Evolutionary conservation across 2,113 vertebrate genomes (phyloP), one percentile per base, ranked within the genome.

Genomic region (Orycteropus afer): DNA sequence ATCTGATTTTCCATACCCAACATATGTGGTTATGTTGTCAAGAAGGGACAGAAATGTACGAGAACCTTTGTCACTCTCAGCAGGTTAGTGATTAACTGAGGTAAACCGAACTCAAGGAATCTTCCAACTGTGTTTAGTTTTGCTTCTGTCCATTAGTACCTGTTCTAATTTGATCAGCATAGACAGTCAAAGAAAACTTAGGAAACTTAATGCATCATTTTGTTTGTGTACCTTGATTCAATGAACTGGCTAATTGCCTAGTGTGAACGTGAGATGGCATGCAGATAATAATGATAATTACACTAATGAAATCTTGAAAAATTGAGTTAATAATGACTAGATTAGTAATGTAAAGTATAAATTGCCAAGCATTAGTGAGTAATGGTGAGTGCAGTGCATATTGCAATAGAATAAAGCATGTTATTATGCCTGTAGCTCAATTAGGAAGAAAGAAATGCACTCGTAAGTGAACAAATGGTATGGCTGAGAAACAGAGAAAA

Each of bases 41-140:
- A 14, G 1, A 53, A 42, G 20, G 17, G 17, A 25, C 1, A 14
- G 0, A 0, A 29, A 29, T 3, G 3, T 1, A 0, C 34, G n/a
- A 7, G 47, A 37, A 27, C 2, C 4, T 15, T 12, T 3, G 27
- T 29, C 27, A n/a, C 27, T 22, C 4, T 5, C 6, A n/a, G 27
- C 49, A 29, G 5, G 32, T 25, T 0, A 15, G 47, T 53, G 25
- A 9, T 11, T 13, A 53, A 27, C 2, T 10, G 40, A 55, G n/a
- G 53, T 11, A 15, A 49, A 13, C 0, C 1, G 10, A 59, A 85
- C 29, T 59, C 67, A 37, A 84, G 29, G 78, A 81, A 40, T 47
- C 67, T 40, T 42, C 69, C n/a, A 29, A n/a, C 1, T 25, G 15
- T 5, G 17, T 18, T 77, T 25, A 20, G 12, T 13, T 40, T 5